phyloP scores from a whole-genome alignment of 1,140 invertebrate genomes.

The Bacillus rossius region DNA sequence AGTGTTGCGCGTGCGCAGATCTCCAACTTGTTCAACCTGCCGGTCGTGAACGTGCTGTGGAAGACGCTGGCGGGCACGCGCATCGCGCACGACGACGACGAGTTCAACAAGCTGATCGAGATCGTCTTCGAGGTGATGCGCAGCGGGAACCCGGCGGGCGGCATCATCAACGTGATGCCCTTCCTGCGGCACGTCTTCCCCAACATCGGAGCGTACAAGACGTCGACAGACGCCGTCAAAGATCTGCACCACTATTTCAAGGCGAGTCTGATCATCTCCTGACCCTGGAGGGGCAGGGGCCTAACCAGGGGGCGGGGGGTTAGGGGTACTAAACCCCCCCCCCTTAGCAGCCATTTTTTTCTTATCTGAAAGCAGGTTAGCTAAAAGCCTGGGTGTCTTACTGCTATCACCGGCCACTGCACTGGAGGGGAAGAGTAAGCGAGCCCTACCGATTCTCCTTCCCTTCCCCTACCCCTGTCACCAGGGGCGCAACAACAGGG shows the following conservation, averaged over 20 bases:
- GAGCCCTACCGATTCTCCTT: too few relatives aligned
- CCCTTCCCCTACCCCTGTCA: too few relatives aligned
- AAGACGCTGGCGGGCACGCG: conserved; percentile 38
- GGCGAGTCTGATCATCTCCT: background rate
- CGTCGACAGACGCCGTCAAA: background rate
- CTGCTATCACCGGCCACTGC: too few relatives aligned
- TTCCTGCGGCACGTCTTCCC: background rate
- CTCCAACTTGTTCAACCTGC: conserved; percentile 32
- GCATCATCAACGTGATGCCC: background rate
- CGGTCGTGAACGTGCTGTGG: conserved; percentile 45
- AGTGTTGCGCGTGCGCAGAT: too few relatives aligned
- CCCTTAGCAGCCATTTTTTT: too few relatives aligned
- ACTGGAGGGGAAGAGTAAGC: too few relatives aligned
- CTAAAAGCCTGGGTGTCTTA: too few relatives aligned
- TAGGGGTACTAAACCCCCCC: too few relatives aligned
- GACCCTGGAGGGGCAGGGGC: too few relatives aligned
- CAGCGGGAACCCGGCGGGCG: background rate
- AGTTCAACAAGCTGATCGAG: conserved; percentile 12
- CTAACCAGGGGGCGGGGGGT: too few relatives aligned
- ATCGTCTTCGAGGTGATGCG: conserved; percentile 8
- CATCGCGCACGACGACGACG: conserved; percentile 21
- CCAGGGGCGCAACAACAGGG: too few relatives aligned
- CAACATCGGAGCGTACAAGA: background rate
- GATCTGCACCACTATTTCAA: background rate
- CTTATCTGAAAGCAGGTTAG: too few relatives aligned